Base-by-base conservation (phyloP, 2,888 invertebrate species). In the Thecophora atra region DNA sequence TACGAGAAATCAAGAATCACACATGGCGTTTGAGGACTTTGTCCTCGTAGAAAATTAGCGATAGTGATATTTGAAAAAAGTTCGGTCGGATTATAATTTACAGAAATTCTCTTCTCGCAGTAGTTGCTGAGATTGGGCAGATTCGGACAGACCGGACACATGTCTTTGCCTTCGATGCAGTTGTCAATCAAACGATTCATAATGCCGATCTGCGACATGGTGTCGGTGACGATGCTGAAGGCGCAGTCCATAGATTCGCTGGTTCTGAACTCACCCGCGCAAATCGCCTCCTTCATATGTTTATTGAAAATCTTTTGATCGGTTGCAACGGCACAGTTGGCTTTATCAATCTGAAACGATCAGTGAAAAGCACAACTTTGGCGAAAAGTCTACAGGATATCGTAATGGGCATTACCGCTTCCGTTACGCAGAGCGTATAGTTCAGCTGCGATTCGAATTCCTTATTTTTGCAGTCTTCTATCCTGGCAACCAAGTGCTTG, bases 341-440 rank as follows among this genome's bases (percentile, higher is more conserved):
- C 56, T 1, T 26, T 0, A 24, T 60, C 52, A 19, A 72, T 60
- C 72, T 72, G 56, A 3, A 21, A 54, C 13, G 44, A 56, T 56
- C 56, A 56, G 11, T n/a, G 26, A 65, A 28, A 63, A 44, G 11
- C 6, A n/a, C 11, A 6, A 56, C 47, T 1, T 19, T 21, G 4
- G n/a, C 8, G 37, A 26, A 6, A 24, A 30, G 24, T 15, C 3
- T 21, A 19, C 1, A 58, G 56, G 8, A 3, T 58, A 44, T n/a
- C 17, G 4, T 2, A 21, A 21, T 17, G 11, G 4, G 17, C 74
- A 75, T 74, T 54, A 77, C 78, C 76, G 70, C 73, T 72, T 72
- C 62, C 2, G 73, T 71, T 5, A 72, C 71, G 47, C 78, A 78
- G 8, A 69, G n/a, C 2, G 78, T 76, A 28, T 76, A 74, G 42